phyloP scores from a whole-genome alignment of 2,797 vertebrate genomes.

The Sebastes taczanowskii region DNA sequence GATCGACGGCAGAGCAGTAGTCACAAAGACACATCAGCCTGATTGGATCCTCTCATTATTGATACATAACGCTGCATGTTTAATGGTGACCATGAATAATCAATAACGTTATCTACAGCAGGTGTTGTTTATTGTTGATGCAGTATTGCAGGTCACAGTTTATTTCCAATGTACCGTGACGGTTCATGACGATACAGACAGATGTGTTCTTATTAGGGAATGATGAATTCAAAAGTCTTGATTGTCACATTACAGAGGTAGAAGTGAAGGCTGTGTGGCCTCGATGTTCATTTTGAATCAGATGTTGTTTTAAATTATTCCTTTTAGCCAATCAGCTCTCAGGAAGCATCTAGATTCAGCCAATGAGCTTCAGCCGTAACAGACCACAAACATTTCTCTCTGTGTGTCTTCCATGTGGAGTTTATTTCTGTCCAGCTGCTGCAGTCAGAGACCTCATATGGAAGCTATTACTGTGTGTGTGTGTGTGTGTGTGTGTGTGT shows the following conservation, averaged over 20 bases:
- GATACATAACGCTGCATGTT: background rate
- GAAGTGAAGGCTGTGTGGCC: too few relatives aligned
- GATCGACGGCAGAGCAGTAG: background rate
- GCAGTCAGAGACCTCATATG: slow-evolving; percentile 21
- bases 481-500: background rate
- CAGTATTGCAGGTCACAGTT: too few relatives aligned
- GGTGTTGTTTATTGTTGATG: too few relatives aligned
- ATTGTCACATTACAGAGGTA: too few relatives aligned
- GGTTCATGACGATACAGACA: too few relatives aligned
- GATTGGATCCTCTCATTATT: background rate
- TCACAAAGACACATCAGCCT: background rate
- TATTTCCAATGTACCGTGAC: too few relatives aligned
- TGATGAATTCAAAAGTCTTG: too few relatives aligned
- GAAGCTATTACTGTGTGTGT: slow-evolving; percentile 19
- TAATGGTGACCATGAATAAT: background rate
- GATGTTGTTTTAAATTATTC: background rate
- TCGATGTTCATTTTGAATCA: background rate
- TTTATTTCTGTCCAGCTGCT: slow-evolving; percentile 27
- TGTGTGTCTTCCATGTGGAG: background rate
- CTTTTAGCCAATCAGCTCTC: slow-evolving; percentile 1
- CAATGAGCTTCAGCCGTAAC: background rate
- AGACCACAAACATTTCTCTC: slow-evolving; percentile 14
- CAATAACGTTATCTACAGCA: background rate
- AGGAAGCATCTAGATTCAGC: background rate
- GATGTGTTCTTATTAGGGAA: too few relatives aligned